phyloP scores from a whole-genome alignment of 2,797 vertebrate genomes.

The Toxotes lorentzi region DNA sequence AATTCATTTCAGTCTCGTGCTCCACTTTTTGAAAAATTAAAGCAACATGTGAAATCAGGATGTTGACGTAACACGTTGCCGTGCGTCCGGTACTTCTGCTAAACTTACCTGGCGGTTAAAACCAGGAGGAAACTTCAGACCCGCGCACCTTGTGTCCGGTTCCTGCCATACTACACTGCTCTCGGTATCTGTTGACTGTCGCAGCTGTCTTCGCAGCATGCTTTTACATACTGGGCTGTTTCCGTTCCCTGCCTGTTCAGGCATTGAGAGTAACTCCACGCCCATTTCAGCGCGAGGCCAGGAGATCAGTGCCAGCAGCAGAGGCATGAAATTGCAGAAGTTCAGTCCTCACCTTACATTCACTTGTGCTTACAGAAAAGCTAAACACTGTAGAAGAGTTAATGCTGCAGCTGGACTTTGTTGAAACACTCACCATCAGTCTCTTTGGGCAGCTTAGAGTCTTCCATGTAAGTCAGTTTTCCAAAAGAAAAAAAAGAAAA shows the following conservation, averaged over 20 bases:
- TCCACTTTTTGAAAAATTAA: background rate
- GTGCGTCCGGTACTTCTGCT: background rate
- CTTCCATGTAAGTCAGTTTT: background rate
- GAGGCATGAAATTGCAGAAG: too few relatives aligned
- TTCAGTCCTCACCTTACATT: too few relatives aligned
- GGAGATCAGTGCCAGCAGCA: too few relatives aligned
- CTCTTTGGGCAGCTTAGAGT: background rate
- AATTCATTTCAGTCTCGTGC: background rate
- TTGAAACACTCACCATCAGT: background rate
- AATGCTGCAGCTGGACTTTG: background rate
- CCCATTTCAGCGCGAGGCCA: constrained; percentile 41
- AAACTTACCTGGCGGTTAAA: constrained; percentile 42
- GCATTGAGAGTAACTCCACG: constrained; percentile 50
- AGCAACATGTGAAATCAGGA: background rate
- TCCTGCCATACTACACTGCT: background rate
- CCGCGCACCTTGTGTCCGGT: background rate
- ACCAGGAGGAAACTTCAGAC: background rate
- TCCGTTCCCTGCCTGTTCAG: constrained; percentile 16
- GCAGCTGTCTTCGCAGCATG: background rate
- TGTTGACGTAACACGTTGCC: constrained; percentile 9
- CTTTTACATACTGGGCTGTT: constrained; percentile 26
- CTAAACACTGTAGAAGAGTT: too few relatives aligned
- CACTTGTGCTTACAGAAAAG: too few relatives aligned
- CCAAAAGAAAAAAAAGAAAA: background rate
- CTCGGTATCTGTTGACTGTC: background rate